Evolutionary conservation across 2,797 vertebrate species (phyloP).

Genomic region (Ptychobarbus kaznakovi): DNA sequence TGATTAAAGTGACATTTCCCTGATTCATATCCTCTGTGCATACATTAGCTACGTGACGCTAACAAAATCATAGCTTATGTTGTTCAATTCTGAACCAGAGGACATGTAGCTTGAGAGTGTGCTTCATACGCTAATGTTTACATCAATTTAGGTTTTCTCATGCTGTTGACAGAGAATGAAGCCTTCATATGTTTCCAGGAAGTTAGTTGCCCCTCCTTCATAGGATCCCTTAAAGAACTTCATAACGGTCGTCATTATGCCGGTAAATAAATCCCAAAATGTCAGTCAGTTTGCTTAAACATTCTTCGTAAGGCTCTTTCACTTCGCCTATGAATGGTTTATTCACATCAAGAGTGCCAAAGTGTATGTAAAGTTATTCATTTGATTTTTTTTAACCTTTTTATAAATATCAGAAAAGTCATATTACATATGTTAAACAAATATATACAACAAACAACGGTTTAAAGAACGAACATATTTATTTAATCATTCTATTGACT

Average conservation of each 20-base stretch:
- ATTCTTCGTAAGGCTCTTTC: neutral
- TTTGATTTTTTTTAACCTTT: neutral
- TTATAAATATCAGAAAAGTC: neutral
- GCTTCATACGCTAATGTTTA: neutral
- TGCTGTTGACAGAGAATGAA: conserved; percentile 5
- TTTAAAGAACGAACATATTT: neutral
- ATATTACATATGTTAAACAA: neutral
- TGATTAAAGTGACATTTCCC: conserved; percentile 36
- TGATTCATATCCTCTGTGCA: conserved; percentile 32
- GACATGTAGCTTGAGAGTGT: neutral
- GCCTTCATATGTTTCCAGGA: neutral
- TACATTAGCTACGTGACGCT: conserved; percentile 9
- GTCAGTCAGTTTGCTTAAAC: neutral
- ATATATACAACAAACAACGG: neutral
- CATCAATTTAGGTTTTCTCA: neutral
- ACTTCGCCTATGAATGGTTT: neutral
- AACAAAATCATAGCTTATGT: neutral
- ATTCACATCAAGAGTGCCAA: neutral
- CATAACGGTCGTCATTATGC: neutral
- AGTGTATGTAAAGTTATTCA: neutral
- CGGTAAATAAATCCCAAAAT: neutral
- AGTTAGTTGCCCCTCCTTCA: neutral
- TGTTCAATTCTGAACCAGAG: neutral
- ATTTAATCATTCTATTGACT: neutral
- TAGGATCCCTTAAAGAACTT: neutral